Percentiles rank a stretch among this genome's conserved stretches.
phyloP scores from a whole-genome alignment of 23 tunicate genomes.

The Halocynthia aurantium region DNA sequence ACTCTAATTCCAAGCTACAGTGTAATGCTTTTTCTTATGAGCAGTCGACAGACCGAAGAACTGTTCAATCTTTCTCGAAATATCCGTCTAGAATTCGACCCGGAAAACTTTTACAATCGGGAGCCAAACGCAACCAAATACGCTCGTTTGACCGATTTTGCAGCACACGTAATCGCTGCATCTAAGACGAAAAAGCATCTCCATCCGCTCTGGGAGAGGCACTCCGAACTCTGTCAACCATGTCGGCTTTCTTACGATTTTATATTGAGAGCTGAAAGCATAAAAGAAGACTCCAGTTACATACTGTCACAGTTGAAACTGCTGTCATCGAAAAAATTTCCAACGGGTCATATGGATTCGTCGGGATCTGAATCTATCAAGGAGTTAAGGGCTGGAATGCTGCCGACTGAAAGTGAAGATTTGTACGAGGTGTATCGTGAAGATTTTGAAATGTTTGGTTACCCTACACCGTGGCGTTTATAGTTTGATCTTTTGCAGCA shows the following conservation, averaged over 20 bases:
- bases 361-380: background rate
- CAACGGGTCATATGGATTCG: background rate
- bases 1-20: too few species aligned
- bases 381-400: background rate
- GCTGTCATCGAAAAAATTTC: background rate
- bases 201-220: constrained; percentile 7
- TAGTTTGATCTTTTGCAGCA: too few species aligned
- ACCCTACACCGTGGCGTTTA: background rate
- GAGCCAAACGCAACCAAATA: background rate
- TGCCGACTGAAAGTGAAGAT: background rate
- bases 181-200: background rate
- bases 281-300: constrained; percentile 1
- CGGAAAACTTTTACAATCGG: background rate
- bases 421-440: background rate
- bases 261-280: constrained; percentile 17
- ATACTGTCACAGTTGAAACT: background rate
- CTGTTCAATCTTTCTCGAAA: background rate
- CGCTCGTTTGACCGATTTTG: constrained; percentile 16
- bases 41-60: background rate
- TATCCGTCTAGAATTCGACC: background rate
- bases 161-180: background rate
- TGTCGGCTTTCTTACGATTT: constrained; percentile 9
- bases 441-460: constrained; percentile 22
- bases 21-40: too few species aligned
- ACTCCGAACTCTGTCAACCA: background rate